A percentile compares a stretch with the other conserved stretches of the same genome.
Conservation (phyloP, 2,113 vertebrate genomes). For the Hyaena hyaena region DNA sequence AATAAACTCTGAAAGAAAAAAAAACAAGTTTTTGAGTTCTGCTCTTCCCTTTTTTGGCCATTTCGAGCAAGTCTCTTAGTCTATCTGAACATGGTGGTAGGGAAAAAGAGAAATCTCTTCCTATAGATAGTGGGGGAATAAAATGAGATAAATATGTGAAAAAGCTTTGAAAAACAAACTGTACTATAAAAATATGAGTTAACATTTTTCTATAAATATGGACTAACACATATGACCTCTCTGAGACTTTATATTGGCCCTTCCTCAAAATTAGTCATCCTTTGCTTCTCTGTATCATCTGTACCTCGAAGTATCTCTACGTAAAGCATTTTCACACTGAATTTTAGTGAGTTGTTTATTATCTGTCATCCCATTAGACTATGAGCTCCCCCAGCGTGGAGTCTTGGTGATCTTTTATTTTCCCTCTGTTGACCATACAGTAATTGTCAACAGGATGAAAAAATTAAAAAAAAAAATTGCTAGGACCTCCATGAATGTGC, state of each 20-base stretch:
- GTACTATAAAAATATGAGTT: neutral
- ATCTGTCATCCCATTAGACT: neutral
- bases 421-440: neutral
- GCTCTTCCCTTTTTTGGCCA: neutral
- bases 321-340: neutral
- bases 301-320: neutral
- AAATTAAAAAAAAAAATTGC: neutral
- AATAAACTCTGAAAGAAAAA: neutral
- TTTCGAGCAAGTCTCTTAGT: neutral
- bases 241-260: neutral
- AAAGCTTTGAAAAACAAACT: neutral
- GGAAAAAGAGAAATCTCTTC: neutral
- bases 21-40: neutral
- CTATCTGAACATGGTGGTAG: neutral
- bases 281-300: neutral
- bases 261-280: neutral
- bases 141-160: neutral
- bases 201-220: neutral
- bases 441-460: neutral
- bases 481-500: neutral
- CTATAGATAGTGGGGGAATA: neutral
- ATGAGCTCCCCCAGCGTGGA: neutral
- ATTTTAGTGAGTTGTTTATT: neutral
- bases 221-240: neutral
- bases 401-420: neutral